Conservation (phyloP, 2,888 invertebrate genomes). For the Seira sanloemensis region DNA sequence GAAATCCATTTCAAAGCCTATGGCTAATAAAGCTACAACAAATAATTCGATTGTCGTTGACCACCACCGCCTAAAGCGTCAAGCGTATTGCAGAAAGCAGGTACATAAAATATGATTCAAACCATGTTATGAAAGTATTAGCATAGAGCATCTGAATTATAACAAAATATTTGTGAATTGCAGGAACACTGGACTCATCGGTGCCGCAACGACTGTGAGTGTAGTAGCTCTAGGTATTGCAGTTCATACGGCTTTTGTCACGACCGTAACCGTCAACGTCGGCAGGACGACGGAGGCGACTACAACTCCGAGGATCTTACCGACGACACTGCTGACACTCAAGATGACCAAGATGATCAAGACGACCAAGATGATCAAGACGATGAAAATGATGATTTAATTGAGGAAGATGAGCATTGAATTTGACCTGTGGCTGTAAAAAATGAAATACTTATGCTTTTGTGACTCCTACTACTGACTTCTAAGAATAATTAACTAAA, state of each 20-base stretch:
- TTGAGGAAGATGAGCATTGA: too few relatives aligned
- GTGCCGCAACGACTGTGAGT: slow-evolving; percentile 21
- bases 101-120: neutral
- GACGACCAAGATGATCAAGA: neutral
- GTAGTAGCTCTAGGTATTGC: neutral
- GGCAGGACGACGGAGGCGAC: neutral
- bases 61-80: neutral
- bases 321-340: neutral
- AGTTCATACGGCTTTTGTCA: slow-evolving; percentile 37
- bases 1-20: neutral
- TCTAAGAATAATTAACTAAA: too few relatives aligned
- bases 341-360: neutral
- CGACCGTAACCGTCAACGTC: neutral
- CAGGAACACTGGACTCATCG: neutral
- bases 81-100: neutral
- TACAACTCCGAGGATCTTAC: too few relatives aligned
- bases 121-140: neutral
- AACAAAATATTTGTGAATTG: neutral
- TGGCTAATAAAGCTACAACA: neutral
- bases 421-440: too few relatives aligned
- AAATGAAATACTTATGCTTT: too few relatives aligned
- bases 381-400: neutral
- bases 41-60: neutral
- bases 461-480: too few relatives aligned
- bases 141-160: too few relatives aligned